Evolutionary conservation across 2,797 vertebrate genomes (phyloP).

Genomic region (Ciconia nigra): DNA sequence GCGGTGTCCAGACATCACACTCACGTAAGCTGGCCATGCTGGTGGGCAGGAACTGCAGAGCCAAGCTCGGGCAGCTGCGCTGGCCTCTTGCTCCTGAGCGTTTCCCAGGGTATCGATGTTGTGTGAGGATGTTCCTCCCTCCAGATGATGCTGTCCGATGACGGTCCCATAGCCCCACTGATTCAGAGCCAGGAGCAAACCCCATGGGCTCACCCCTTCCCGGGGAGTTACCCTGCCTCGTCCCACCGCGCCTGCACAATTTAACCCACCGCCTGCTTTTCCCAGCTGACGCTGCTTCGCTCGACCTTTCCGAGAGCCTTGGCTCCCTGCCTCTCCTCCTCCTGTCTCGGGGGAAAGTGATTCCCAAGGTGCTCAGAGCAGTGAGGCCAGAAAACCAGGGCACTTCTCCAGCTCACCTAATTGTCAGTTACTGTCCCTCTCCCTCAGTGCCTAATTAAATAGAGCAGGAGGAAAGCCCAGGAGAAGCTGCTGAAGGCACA

Average conservation of each 20-base stretch:
- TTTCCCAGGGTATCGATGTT: accelerated
- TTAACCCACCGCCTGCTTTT: background rate
- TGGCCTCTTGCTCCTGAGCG: background rate
- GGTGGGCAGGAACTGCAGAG: background rate
- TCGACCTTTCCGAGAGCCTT: background rate
- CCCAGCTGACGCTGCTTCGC: background rate
- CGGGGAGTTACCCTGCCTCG: background rate
- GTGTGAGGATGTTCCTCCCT: background rate
- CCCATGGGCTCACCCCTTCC: background rate
- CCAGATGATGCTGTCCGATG: background rate
- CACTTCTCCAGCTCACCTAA: conserved; percentile 49
- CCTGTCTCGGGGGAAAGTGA: background rate
- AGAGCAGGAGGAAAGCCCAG: conserved; percentile 52
- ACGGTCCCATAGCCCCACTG: background rate
- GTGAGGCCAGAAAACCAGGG: conserved; percentile 31
- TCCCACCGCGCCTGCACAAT: background rate
- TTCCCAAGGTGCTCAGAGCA: background rate
- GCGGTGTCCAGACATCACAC: background rate
- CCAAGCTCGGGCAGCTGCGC: background rate
- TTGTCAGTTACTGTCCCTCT: conserved; percentile 49
- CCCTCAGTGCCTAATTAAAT: conserved; percentile 47
- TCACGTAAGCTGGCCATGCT: background rate
- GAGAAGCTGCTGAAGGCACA: conserved; percentile 37
- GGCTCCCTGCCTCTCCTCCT: background rate
- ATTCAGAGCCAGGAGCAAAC: background rate